Base-by-base conservation (phyloP, 2,888 invertebrate genomes). In the Periphyllus acericola region DNA sequence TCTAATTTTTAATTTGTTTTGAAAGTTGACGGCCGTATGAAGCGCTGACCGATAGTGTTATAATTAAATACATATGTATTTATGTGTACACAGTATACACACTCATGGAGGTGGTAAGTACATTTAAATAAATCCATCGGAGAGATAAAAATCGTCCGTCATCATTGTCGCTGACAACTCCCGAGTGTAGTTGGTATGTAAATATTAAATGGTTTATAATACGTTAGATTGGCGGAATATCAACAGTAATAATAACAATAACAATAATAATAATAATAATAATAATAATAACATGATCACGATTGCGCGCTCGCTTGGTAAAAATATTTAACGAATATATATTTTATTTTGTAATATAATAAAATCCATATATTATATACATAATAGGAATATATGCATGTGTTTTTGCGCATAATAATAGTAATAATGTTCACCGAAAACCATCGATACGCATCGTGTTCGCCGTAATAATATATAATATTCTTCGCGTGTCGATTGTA, bases 1-100 rank as follows among this genome's bases (percentile, higher is more conserved):
- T 86, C 72, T 71, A 71, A 79, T 78, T 78, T 71, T 29, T 78
- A 79, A 79, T 86, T 79, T 21, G 68, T 86, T 79, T 86, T 52
- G 78, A 86, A 71, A 78, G 68, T 86, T n/a, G 55, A 52, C 55
- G 29, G 36, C 29, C 9, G 68, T 19, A 60, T n/a, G n/a, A n/a
- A n/a, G 19, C 34, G 11, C n/a, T 71, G 29, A 29, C 29, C 14
- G 32, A 32, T 32, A 2, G 17, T n/a, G n/a, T n/a, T 8, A 8
- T 52, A 52, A 36, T 72, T 71, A 52, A 25, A 82, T 71, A 71
- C 32, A 21, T 32, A 32, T 40, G 29, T 72, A 17, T 60, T 19
- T 46, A 46, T n/a, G n/a, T n/a, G 32, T 25, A 76, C 2, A 25
- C 21, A n/a, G n/a, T n/a, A n/a, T 14, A 14, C 46, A 14, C 78